Conservation (phyloP, 2,113 vertebrate species). For the Trochalopteron elliotii region DNA sequence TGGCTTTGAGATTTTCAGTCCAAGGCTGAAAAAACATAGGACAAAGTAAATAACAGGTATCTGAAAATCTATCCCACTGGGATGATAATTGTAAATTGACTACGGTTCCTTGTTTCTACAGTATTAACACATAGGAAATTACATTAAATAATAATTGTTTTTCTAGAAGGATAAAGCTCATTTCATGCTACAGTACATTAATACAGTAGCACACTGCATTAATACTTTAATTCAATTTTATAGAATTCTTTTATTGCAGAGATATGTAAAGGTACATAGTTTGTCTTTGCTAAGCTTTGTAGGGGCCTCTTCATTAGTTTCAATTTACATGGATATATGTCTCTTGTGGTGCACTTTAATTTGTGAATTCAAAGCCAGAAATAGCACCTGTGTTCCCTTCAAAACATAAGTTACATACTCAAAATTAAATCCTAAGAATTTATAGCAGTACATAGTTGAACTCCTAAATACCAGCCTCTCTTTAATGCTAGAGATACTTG, state of each 20-base stretch:
- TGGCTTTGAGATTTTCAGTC: neutral
- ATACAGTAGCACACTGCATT: neutral
- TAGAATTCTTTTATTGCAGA: neutral
- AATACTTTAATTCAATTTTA: constrained; percentile 23
- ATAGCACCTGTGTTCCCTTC: neutral
- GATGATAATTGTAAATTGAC: neutral
- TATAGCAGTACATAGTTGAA: neutral
- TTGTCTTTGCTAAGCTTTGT: neutral
- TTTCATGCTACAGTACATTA: neutral
- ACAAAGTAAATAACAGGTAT: neutral
- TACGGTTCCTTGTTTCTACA: neutral
- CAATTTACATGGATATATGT: neutral
- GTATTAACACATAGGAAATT: constrained; percentile 9
- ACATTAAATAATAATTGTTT: constrained; percentile 32
- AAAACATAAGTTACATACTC: neutral
- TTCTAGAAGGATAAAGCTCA: constrained; percentile 13
- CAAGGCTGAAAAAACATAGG: neutral
- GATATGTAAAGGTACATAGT: neutral
- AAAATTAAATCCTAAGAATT: neutral
- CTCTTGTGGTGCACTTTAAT: neutral
- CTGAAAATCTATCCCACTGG: neutral
- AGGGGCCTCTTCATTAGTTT: constrained; percentile 25
- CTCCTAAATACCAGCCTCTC: neutral
- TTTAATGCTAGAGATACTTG: neutral
- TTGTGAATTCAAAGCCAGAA: neutral